Evolutionary conservation across 2,113 vertebrate genomes (phyloP).

Genomic region (Cettia cetti): DNA sequence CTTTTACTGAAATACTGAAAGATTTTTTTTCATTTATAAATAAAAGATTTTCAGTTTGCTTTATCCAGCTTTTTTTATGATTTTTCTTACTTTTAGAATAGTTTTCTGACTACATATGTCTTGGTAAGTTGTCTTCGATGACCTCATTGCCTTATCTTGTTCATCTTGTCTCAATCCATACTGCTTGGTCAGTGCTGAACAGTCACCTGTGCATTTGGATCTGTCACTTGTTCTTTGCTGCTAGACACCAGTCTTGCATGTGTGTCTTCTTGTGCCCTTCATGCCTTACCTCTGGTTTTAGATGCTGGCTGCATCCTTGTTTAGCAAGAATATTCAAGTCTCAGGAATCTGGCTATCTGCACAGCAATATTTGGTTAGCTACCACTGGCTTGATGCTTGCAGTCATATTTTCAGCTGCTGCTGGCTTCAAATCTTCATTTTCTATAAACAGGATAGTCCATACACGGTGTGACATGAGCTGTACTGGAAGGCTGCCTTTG

Average conservation of each 20-base stretch:
- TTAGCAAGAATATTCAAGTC: background rate
- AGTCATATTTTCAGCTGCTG: background rate
- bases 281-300: background rate
- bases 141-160: background rate
- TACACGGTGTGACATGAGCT: background rate
- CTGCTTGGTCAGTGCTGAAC: background rate
- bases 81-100: background rate
- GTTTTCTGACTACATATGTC: background rate
- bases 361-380: background rate
- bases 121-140: background rate
- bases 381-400: background rate
- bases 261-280: background rate
- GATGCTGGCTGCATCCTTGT: background rate
- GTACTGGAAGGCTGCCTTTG: constrained; percentile 48
- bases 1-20: background rate
- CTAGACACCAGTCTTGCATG: background rate
- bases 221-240: background rate
- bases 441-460: background rate
- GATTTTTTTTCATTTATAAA: background rate
- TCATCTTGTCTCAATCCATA: background rate
- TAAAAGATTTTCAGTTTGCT: background rate
- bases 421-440: constrained; percentile 13
- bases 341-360: background rate
- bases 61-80: background rate
- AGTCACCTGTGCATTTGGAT: background rate